These are phyloP conservation scores for Dendroctonus valens DNA, from an alignment of 1,140 invertebrate species.

Conservation along the genomic window DNA sequence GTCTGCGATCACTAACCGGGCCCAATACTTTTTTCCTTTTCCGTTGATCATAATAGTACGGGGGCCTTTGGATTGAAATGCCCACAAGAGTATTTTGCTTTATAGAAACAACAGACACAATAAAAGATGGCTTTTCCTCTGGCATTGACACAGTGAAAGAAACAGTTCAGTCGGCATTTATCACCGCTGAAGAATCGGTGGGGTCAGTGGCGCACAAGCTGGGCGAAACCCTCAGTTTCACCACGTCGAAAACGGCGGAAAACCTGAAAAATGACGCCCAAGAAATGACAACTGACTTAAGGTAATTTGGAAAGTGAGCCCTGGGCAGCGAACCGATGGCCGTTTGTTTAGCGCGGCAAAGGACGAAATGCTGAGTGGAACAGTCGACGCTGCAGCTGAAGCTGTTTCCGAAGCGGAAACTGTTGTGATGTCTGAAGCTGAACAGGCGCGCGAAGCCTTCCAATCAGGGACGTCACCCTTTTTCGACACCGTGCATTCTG, in stretches of 20 bases:
- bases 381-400: conserved; percentile 41
- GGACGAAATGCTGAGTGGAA: conserved; percentile 34
- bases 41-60: not conserved
- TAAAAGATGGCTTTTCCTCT: conserved; percentile 43
- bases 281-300: not conserved
- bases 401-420: conserved; percentile 48
- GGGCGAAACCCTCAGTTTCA: conserved; percentile 34
- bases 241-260: not conserved
- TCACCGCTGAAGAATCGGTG: conserved; percentile 43
- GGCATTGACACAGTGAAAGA: conserved; percentile 45
- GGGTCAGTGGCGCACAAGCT: conserved; percentile 41
- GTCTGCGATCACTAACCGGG: not conserved
- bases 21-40: not conserved
- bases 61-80: not conserved
- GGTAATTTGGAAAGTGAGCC: too few relatives aligned
- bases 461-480: conserved; percentile 27
- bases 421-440: conserved; percentile 45
- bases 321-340: too few relatives aligned
- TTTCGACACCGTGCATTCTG: conserved; percentile 35
- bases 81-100: not conserved
- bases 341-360: conserved; percentile 11
- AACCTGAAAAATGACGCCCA: not conserved
- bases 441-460: conserved; percentile 41
- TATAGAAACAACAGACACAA: conserved; percentile 44
- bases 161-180: conserved; percentile 41